A percentile compares a stretch with the other conserved stretches of the same genome.
phyloP scores from a whole-genome alignment of 1,140 invertebrate genomes.

The Pseudomyrmex gracilis region DNA sequence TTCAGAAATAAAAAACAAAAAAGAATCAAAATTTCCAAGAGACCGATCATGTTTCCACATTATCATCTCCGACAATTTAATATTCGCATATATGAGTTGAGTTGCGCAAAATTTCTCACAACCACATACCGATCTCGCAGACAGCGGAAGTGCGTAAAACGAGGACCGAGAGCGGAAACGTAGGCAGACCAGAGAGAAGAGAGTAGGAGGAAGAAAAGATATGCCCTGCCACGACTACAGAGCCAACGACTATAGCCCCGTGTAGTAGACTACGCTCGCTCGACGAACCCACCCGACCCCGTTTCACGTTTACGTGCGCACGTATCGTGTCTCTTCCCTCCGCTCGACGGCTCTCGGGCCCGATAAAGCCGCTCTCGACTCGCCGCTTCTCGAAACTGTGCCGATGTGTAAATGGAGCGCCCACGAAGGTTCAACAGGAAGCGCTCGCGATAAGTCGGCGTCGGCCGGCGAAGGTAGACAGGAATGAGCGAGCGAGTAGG shows the following conservation, averaged over 20 bases:
- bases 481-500: constrained; percentile 37
- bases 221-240: not conserved
- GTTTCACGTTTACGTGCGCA: constrained; percentile 54
- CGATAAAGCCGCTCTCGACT: constrained; percentile 61
- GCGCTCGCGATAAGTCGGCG: constrained; percentile 45
- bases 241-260: constrained; percentile 26
- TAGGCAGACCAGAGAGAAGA: not conserved
- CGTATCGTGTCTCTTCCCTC: constrained; percentile 17
- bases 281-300: constrained; percentile 55
- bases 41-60: not conserved
- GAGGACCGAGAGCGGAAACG: no score
- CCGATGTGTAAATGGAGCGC: constrained; percentile 67
- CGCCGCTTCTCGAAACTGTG: constrained; percentile 70
- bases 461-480: constrained; percentile 38
- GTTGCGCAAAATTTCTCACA: not conserved
- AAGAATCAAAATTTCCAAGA: no score
- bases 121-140: not conserved
- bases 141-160: not conserved
- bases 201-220: constrained; percentile 33
- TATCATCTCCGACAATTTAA: no score
- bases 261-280: constrained; percentile 51
- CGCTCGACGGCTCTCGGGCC: not conserved
- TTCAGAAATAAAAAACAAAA: no score
- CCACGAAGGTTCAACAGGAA: constrained; percentile 61
- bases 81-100: no score